A percentile compares a stretch with the other conserved stretches of the same genome.
Conservation (phyloP, 2,113 vertebrate species). For the Malurus melanocephalus region DNA sequence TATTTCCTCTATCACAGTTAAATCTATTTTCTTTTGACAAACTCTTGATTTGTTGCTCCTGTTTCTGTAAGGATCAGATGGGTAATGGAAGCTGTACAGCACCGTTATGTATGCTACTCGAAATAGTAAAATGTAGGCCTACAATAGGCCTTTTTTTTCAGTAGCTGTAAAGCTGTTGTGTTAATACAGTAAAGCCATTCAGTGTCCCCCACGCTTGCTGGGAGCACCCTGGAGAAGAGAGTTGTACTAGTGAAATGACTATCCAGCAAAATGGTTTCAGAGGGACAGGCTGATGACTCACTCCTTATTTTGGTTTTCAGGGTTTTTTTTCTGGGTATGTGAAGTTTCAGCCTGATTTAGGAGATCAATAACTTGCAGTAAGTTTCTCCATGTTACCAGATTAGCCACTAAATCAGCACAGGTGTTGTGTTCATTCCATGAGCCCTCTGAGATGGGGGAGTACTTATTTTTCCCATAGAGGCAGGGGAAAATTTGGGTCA, state of each 20-base stretch:
- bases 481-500: background rate
- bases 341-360: background rate
- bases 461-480: background rate
- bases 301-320: background rate
- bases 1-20: background rate
- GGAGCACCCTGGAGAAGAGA: conserved; percentile 16
- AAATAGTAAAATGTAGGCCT: conserved; percentile 24
- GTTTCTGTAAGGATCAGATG: conserved; percentile 46
- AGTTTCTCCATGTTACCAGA: background rate
- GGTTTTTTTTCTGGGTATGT: background rate
- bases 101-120: conserved; percentile 44
- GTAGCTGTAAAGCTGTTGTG: conserved; percentile 16
- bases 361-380: background rate
- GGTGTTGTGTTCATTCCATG: background rate
- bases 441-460: background rate
- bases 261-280: background rate
- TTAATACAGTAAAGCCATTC: conserved; percentile 31
- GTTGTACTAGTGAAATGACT: background rate
- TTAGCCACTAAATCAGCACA: background rate
- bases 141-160: conserved; percentile 11
- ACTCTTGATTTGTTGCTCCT: background rate
- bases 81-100: conserved; percentile 47
- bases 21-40: background rate
- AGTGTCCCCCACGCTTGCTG: conserved; percentile 28
- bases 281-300: background rate